Evolutionary conservation across 2,797 vertebrate genomes (phyloP).

Genomic region (Enteromius unitaeniatus): DNA sequence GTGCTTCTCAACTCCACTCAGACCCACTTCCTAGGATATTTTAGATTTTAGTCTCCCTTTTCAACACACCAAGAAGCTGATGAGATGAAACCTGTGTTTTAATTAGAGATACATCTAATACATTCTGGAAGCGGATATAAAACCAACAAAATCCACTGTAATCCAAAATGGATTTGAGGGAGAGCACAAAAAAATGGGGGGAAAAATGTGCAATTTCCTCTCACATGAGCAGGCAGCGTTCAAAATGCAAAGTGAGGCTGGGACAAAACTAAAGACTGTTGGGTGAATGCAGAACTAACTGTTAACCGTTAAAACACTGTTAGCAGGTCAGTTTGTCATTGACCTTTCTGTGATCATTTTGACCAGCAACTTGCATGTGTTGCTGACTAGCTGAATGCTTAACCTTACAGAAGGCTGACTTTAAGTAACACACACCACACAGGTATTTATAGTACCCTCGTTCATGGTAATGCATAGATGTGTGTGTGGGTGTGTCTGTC

Average conservation of each 20-base stretch:
- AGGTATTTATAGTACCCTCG: constrained; percentile 67
- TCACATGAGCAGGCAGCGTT: background rate
- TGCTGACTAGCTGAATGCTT: constrained; percentile 33
- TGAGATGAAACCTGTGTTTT: background rate
- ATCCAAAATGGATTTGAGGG: background rate
- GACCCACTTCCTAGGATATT: background rate
- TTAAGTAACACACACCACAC: constrained; percentile 64
- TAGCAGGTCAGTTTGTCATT: constrained; percentile 14
- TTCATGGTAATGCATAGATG: constrained; percentile 47
- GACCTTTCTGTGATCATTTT: constrained; percentile 22
- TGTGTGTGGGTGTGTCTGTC: constrained; percentile 38
- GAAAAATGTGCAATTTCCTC: background rate
- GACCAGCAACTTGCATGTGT: constrained; percentile 5
- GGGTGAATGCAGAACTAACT: background rate
- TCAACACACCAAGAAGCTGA: background rate
- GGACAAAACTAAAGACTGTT: constrained; percentile 6
- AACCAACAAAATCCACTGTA: background rate
- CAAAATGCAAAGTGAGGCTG: constrained; percentile 19
- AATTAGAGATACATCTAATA: background rate
- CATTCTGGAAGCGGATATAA: background rate
- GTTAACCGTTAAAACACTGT: background rate
- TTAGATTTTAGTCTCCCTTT: background rate
- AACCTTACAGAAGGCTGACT: constrained; percentile 35
- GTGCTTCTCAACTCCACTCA: background rate
- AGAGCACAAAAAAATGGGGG: background rate